Base-by-base conservation (phyloP, 2,113 vertebrate species). In the Aramus guarauna region DNA sequence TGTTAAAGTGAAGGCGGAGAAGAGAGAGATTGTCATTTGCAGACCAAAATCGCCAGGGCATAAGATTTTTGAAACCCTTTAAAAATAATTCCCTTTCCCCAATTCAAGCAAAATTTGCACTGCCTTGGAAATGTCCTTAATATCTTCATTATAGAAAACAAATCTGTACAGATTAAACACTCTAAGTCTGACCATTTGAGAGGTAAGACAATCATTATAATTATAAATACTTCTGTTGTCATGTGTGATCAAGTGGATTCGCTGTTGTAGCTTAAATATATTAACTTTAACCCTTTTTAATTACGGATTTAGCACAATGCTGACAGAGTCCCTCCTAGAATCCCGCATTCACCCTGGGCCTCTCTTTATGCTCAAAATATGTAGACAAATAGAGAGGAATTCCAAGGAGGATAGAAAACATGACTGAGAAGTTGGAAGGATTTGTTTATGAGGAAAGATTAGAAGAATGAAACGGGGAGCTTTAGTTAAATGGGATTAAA, bases 281-380 rank as follows among this genome's bases (percentile, higher is more conserved):
- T 96, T 97, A 96, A 97, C 91, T 96, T 94, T 94, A 95, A 97
- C 92, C 89, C 92, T 91, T 95, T 96, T 94, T 96, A 95, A 94
- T 95, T 97, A 95, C 13, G 11, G 84, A 97, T 96, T 94, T 94
- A 95, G 59, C 94, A 91, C 91, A 96, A 80, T 83, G 89, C 77
- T 85, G 81, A 82, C 2, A 0, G 87, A 91, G 83, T 87, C 68
- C 50, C 81, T 94, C 59, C 86, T 92, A 81, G 84, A 95, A 95
- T 87, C 62, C 73, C 1, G 16, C 87, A 91, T 94, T 95, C 96
- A 90, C 77, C 26, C 37, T 59, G 94, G 81, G 84, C 87, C 87
- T 82, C 62, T 96, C 87, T 96, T 96, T 97, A 94, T 96, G 30
- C 55, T 94, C 71, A 91, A 93, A 96, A 96, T 96, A 94, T 93